A percentile compares a stretch with the other conserved stretches of the same genome.
phyloP scores from a whole-genome alignment of 2,888 invertebrate genomes.

The Mellilla xanthometata region DNA sequence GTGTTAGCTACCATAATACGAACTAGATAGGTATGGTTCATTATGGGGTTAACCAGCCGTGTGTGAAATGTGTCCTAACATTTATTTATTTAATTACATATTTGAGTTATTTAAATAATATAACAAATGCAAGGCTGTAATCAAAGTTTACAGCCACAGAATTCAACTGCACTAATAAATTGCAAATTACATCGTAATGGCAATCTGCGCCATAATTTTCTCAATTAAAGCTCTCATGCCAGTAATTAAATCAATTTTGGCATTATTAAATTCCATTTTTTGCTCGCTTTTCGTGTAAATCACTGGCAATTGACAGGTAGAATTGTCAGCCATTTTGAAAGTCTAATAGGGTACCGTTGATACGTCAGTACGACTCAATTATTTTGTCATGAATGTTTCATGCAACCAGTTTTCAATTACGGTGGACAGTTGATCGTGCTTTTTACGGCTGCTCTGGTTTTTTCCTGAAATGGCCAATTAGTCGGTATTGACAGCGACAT shows the following conservation, averaged over 20 bases:
- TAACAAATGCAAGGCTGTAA: background rate
- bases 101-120: no score
- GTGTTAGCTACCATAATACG: no score
- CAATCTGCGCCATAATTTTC: slow-evolving; percentile 12
- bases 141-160: slow-evolving; percentile 1
- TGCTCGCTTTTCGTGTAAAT: slow-evolving; percentile 20
- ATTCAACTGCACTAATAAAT: slow-evolving; percentile 1
- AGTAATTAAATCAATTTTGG: slow-evolving; percentile 13
- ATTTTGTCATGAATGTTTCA: slow-evolving; percentile 69
- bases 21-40: no score
- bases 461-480: slow-evolving; percentile 59
- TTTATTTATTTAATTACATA: no score
- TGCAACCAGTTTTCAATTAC: slow-evolving; percentile 63
- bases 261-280: slow-evolving; percentile 7
- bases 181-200: slow-evolving; percentile 20
- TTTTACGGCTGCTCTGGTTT: slow-evolving; percentile 42
- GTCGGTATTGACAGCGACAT: slow-evolving; percentile 49
- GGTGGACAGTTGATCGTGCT: slow-evolving; percentile 32
- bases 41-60: no score
- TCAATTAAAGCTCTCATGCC: slow-evolving; percentile 11
- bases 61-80: no score
- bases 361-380: slow-evolving; percentile 60
- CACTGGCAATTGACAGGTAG: slow-evolving; percentile 23
- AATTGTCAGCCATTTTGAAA: slow-evolving; percentile 40
- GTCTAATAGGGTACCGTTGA: slow-evolving; percentile 42